Evolutionary conservation across 2,797 vertebrate genomes (phyloP).

Genomic region (Calcarius lapponicus): DNA sequence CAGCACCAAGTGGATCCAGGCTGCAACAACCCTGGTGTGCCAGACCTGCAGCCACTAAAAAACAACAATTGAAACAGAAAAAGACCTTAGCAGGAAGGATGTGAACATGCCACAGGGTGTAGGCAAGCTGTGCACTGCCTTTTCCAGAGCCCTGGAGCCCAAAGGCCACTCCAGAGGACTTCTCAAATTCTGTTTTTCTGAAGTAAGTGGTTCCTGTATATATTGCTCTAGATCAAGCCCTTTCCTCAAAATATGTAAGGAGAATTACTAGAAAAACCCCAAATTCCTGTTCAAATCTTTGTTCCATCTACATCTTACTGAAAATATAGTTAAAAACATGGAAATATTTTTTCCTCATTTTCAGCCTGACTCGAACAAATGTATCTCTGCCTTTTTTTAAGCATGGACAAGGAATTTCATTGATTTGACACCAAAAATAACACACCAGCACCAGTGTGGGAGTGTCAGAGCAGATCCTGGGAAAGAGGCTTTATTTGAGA

Average conservation of each 20-base stretch:
- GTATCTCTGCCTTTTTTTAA: not conserved
- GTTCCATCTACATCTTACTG: not conserved
- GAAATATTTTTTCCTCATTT: not conserved
- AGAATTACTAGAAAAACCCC: not conserved
- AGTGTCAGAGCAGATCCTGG: not conserved
- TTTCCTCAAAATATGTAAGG: not conserved
- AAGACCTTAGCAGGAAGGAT: not conserved
- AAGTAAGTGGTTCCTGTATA: not conserved
- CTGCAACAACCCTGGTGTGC: not conserved
- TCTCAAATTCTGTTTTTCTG: not conserved
- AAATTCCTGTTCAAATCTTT: not conserved
- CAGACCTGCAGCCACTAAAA: not conserved
- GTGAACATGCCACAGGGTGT: not conserved
- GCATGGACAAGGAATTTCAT: not conserved
- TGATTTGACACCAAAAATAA: not conserved
- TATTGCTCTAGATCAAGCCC: not conserved
- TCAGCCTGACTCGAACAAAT: not conserved
- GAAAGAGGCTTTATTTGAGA: not conserved
- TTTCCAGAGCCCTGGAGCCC: not conserved
- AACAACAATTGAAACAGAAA: not conserved
- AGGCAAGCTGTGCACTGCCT: not conserved
- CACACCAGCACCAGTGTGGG: not conserved
- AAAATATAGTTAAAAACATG: not conserved
- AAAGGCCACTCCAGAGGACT: not conserved
- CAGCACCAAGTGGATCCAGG: not conserved